A percentile compares a stretch with the other conserved stretches of the same genome.
These are phyloP conservation scores for Thrips palmi DNA, from an alignment of 1,140 invertebrate genomes.

Conservation along the genomic window DNA sequence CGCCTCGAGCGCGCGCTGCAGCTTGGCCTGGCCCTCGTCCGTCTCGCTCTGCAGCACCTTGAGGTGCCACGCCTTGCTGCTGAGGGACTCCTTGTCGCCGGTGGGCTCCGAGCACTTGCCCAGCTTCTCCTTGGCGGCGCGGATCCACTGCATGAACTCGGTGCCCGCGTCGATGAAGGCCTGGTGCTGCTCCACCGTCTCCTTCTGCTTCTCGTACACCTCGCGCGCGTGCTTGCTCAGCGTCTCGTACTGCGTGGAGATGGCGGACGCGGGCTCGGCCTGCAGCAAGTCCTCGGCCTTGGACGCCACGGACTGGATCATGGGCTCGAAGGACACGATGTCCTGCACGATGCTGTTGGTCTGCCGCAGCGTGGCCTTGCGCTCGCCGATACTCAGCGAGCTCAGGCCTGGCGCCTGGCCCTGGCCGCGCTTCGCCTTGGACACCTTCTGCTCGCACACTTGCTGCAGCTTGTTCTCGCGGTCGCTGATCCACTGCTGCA, in stretches of 20 bases:
- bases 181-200: conserved; percentile 76
- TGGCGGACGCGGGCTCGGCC: conserved; percentile 69
- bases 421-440: conserved; percentile 47
- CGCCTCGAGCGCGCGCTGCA: conserved; percentile 61
- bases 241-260: conserved; percentile 77
- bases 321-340: conserved; percentile 85
- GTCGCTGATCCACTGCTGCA: conserved; percentile 90
- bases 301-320: conserved; percentile 82
- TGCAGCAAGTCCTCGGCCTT: conserved; percentile 80
- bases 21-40: conserved; percentile 57
- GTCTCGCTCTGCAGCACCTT: conserved; percentile 67
- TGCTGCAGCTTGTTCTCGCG: conserved; percentile 86
- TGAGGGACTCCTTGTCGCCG: conserved; percentile 78
- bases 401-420: conserved; percentile 45
- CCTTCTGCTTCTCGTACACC: conserved; percentile 68
- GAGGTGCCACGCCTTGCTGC: conserved; percentile 64
- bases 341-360: conserved; percentile 87
- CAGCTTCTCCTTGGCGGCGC: conserved; percentile 72
- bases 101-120: conserved; percentile 85
- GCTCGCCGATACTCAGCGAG: conserved; percentile 59
- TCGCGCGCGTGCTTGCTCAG: conserved; percentile 67
- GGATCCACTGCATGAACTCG: conserved; percentile 82
- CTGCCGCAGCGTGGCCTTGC: conserved; percentile 73
- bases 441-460: conserved; percentile 71
- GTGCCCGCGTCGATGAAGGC: conserved; percentile 77